Conservation (phyloP, 2,797 vertebrate species). For the Danio kyathit region DNA sequence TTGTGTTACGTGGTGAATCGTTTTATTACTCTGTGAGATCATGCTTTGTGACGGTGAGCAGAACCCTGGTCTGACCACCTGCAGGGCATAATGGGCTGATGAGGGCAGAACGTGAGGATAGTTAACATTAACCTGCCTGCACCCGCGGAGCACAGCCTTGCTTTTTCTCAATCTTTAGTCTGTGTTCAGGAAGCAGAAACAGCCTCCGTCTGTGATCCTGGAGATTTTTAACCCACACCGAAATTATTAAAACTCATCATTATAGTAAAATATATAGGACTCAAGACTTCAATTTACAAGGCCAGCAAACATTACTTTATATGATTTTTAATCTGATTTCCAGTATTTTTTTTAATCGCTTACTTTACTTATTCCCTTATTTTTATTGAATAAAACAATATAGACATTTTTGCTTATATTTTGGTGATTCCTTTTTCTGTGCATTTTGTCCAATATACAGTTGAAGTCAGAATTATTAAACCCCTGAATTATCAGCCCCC, state of each 20-base stretch:
- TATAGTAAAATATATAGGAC: neutral
- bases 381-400: neutral
- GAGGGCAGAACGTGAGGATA: slow-evolving; percentile 37
- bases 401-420: neutral
- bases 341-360: too few relatives aligned
- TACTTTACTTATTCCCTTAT: too few relatives aligned
- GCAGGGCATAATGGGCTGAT: slow-evolving; percentile 34
- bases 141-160: slow-evolving; percentile 9
- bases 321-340: too few relatives aligned
- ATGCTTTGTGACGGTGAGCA: slow-evolving; percentile 50
- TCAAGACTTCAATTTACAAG: too few relatives aligned
- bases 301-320: too few relatives aligned
- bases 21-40: slow-evolving; percentile 55
- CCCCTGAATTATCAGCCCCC: too few relatives aligned
- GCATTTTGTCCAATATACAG: neutral
- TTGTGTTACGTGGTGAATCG: slow-evolving; percentile 36
- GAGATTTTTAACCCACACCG: neutral
- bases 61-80: slow-evolving; percentile 39
- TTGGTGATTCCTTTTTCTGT: neutral
- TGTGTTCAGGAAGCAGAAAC: neutral
- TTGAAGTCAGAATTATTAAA: too few relatives aligned
- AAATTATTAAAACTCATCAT: neutral
- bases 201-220: neutral
- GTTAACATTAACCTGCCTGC: slow-evolving; percentile 25
- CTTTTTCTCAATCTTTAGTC: slow-evolving; percentile 20